A percentile compares a stretch with the other conserved stretches of the same genome.
Conservation (phyloP, 2,888 invertebrate species). For the Holacanthella duospinosa region DNA sequence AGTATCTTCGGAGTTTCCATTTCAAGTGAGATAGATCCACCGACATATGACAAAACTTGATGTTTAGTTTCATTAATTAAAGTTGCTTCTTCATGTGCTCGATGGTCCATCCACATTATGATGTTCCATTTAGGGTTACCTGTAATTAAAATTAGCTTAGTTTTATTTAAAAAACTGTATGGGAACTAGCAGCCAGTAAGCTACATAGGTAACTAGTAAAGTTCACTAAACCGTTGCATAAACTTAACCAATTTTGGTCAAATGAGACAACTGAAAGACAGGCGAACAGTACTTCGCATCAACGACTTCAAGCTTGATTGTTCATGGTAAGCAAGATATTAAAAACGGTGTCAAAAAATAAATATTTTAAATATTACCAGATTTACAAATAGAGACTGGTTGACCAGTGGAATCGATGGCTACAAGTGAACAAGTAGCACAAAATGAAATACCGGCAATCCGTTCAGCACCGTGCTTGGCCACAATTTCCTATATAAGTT, state of each 20-base stretch:
- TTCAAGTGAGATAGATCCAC: slow-evolving; percentile 87
- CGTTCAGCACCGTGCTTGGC: slow-evolving; percentile 34
- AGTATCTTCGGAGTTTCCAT: slow-evolving; percentile 91
- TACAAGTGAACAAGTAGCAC: slow-evolving; percentile 89
- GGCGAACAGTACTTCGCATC: neutral
- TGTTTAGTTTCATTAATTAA: slow-evolving; percentile 66
- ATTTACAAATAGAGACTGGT: slow-evolving; percentile 57
- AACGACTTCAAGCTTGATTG: no score
- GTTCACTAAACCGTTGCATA: no score
- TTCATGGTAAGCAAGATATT: no score
- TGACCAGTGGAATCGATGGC: slow-evolving; percentile 58
- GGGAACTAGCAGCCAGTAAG: neutral
- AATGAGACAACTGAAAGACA: no score
- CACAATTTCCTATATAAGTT: neutral
- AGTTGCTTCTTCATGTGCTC: slow-evolving; percentile 68
- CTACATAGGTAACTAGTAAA: no score
- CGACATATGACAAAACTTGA: slow-evolving; percentile 69
- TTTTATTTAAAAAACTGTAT: no score
- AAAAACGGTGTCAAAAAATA: neutral
- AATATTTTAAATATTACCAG: neutral
- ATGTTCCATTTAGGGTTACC: slow-evolving; percentile 64
- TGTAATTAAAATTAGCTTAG: slow-evolving; percentile 39
- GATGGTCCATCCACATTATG: slow-evolving; percentile 87
- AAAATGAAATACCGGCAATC: slow-evolving; percentile 83
- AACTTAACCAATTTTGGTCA: no score